phyloP scores from a whole-genome alignment of 2,888 invertebrate genomes.

The Nemurella pictetii region DNA sequence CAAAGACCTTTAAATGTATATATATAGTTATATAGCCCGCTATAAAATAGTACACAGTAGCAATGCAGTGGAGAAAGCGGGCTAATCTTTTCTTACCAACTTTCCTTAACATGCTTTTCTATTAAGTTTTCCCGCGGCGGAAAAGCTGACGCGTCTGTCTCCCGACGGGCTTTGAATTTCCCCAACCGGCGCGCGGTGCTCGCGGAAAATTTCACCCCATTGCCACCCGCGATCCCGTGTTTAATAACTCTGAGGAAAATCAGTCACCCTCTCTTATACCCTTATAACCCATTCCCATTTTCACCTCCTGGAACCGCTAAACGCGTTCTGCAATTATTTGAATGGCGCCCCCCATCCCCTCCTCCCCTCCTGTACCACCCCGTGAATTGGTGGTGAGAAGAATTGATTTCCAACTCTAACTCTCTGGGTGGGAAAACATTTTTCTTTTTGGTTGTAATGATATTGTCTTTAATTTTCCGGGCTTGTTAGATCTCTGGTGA shows the following conservation, averaged over 20 bases:
- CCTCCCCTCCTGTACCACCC: too few species aligned
- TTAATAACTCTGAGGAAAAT: background rate
- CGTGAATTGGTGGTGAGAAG: background rate
- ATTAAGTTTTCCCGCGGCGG: background rate
- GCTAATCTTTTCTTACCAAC: background rate
- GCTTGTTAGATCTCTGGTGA: too few species aligned
- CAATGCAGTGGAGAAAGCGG: background rate
- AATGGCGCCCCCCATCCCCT: background rate
- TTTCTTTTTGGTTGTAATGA: background rate
- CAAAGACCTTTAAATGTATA: background rate
- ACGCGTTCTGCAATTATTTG: background rate
- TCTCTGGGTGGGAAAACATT: background rate
- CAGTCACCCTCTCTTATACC: background rate
- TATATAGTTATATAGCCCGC: background rate
- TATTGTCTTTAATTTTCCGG: too few species aligned
- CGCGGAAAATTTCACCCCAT: background rate
- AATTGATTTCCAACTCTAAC: background rate
- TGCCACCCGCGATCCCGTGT: background rate
- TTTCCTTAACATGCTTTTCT: background rate
- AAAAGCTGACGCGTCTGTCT: background rate
- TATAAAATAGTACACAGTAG: background rate
- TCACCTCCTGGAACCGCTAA: background rate
- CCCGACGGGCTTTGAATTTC: background rate
- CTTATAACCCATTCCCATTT: background rate
- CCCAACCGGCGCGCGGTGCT: background rate